Percentiles rank a stretch among this genome's conserved stretches.
These are phyloP conservation scores for Cydia fagiglandana DNA, from an alignment of 1,140 invertebrate genomes.

Conservation along the genomic window DNA sequence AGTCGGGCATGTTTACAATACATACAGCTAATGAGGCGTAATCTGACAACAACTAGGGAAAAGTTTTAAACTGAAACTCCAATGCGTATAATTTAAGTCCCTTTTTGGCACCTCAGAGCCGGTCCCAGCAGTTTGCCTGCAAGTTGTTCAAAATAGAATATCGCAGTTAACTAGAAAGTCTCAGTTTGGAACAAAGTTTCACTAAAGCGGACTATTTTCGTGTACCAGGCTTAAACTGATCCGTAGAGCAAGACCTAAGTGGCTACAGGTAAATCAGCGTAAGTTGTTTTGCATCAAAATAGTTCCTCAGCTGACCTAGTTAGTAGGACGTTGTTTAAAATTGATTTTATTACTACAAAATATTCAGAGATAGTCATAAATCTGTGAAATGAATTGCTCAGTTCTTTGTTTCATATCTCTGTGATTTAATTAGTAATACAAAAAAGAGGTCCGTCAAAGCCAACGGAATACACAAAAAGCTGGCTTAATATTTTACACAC, in stretches of 20 bases:
- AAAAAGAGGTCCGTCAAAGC: conserved; percentile 23
- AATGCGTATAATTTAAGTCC: conserved; percentile 45
- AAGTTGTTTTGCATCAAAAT: conserved; percentile 10
- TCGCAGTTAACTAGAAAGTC: conserved; percentile 42
- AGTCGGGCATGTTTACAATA: not conserved
- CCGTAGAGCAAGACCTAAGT: not conserved
- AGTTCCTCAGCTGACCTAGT: not conserved
- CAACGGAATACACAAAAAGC: conserved; percentile 25
- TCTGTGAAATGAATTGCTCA: not conserved
- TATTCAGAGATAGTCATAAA: not conserved
- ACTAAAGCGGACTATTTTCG: conserved; percentile 37
- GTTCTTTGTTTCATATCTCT: not conserved
- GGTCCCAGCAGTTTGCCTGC: conserved; percentile 24
- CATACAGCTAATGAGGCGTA: not conserved
- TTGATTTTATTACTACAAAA: not conserved
- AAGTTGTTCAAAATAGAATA: conserved; percentile 40
- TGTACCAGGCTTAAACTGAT: conserved; percentile 23
- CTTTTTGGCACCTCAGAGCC: conserved; percentile 43
- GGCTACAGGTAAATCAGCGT: conserved; percentile 35
- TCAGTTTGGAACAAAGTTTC: conserved; percentile 48
- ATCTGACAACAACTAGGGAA: not conserved
- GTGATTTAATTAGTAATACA: conserved; percentile 23
- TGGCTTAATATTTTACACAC: conserved; percentile 33
- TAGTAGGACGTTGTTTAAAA: not conserved
- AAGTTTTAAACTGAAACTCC: conserved; percentile 36